A percentile compares a stretch with the other conserved stretches of the same genome.
Evolutionary conservation across 2,113 vertebrate species (phyloP).

Genomic region (Eidolon helvum): DNA sequence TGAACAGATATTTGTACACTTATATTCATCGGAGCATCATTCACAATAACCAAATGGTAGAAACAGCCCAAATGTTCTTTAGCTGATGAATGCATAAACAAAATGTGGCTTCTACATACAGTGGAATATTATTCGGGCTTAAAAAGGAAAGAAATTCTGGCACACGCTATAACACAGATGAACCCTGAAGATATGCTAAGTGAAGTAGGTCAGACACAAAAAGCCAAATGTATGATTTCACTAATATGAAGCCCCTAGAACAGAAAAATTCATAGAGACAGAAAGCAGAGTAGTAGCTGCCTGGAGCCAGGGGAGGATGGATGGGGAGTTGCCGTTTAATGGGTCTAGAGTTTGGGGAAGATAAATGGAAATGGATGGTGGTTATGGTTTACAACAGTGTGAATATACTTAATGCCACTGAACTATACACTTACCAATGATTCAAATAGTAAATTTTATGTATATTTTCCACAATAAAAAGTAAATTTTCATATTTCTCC

Average conservation of each 20-base stretch:
- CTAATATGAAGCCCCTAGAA: background rate
- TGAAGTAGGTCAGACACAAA: background rate
- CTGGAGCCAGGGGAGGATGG: too few species aligned
- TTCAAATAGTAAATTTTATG: background rate
- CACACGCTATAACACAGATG: background rate
- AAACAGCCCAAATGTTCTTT: background rate
- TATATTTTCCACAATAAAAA: background rate
- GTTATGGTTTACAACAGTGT: background rate
- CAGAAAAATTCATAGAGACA: background rate
- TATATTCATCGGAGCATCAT: background rate
- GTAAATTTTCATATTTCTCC: background rate
- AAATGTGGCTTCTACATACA: background rate
- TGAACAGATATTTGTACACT: background rate
- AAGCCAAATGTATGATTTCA: background rate
- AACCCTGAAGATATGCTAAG: background rate
- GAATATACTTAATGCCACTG: too few species aligned
- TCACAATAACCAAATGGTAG: background rate
- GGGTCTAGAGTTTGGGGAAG: background rate
- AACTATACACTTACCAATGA: background rate
- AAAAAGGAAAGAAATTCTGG: background rate
- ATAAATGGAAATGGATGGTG: background rate
- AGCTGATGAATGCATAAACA: background rate
- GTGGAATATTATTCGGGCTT: background rate
- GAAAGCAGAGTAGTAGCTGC: background rate
- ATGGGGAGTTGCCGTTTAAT: background rate